Evolutionary conservation across 2,797 vertebrate genomes (phyloP), one percentile per base, ranked within the genome.

Genomic region (Psittacula echo): DNA sequence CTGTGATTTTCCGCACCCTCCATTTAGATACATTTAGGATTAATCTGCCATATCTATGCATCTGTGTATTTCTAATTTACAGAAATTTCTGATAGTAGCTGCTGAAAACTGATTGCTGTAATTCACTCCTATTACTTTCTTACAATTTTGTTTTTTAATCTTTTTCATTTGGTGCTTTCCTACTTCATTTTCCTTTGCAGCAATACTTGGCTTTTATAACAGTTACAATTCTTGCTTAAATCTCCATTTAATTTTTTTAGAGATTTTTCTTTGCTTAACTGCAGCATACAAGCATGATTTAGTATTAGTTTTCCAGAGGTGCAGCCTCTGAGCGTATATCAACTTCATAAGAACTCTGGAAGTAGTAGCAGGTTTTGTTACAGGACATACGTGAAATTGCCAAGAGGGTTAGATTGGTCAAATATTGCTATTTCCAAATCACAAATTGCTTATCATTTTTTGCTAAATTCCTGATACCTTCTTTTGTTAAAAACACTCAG

Each of bases 181-280:
- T 88, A 13, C 64, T 93, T 87, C 2, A 26, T 87, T 95, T 96
- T 91, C 24, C 16, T 65, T 89, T 95, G 11, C 51, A 78, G 17
- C 16, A 45, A 5, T 83, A 24, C 70, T 77, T 79, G 39, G 42
- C 16, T 60, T 85, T 70, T 30, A 0, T 80, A 83, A 37, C 11
- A 78, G 27, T 74, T 87, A 66, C 1, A 78, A 22, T n/a, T 84
- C 41, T 60, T 91, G 65, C 58, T 51, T 56, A 79, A 53, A 44
- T 77, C 11, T 87, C 58, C 3, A 3, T 53, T 81, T 65, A 54
- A 9, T 3, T 41, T 85, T 84, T 80, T 82, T 34, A 65, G 42
- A 58, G 4, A 5, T 54, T 67, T 67, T 83, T 60, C 26, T 34
- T 86, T 24, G 10, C 39, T 48, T 56, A 65, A 58, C 13, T 86